Evolutionary conservation across 2,888 invertebrate species (phyloP), one percentile per base, ranked within the genome.

Genomic region (Lepidochrysops patricia): DNA sequence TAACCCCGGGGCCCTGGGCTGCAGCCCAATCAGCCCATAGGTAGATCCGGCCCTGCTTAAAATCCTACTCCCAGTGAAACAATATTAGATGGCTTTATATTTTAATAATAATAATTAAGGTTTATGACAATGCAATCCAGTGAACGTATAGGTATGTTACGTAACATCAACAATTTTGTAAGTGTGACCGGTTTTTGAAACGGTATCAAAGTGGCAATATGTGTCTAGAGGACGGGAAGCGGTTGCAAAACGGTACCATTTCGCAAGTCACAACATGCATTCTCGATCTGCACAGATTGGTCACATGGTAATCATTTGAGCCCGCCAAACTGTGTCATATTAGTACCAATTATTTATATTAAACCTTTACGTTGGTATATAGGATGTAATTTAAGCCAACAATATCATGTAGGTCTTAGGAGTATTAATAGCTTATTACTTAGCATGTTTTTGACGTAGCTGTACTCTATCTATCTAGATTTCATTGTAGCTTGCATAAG

Each of bases 111-210:
- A n/a, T 37, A 15, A 15, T 15, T 37, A 15, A 43, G 7, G 15
- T 19, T 19, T 15, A 43, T 43, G 43, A 43, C 23, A 43, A 23
- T 43, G 19, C 4, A 43, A 23, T 43, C 43, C 4, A 43, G 43
- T 43, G 43, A 43, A 43, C 6, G 26, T 50, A 29, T 54, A 4
- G 54, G 13, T 12, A 9, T 9, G 15, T 54, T 54, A 15, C 50
- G 52, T 27, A 52, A 43, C 13, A 9, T 54, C 7, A 29, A 54
- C 27, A 54, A 54, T 29, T 54, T 54, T 52, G 52, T 52, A 32
- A 54, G 54, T 54, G 19, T 12, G 15, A 54, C 54, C 54, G 54
- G 54, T 54, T 32, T 32, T 54, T 29, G 29, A 32, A 54, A 54
- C 54, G 15, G 54, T 54, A 54, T 32, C 32, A 32, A 54, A 15